Conservation (phyloP, 2,888 invertebrate genomes). For the Fragum fragum region DNA sequence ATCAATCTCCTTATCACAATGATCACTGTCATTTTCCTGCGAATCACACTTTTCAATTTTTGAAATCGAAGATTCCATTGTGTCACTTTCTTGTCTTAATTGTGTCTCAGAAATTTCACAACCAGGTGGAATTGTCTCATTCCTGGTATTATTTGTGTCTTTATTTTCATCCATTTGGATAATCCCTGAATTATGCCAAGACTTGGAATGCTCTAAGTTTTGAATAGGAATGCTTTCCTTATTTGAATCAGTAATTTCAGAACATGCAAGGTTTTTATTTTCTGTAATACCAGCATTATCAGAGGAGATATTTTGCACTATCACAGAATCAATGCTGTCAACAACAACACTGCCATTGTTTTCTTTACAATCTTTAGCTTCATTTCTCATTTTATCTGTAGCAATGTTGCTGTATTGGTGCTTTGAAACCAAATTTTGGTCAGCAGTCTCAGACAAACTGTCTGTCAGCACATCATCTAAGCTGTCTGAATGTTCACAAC, state of each 20-base stretch:
- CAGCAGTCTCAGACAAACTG: constrained; percentile 11
- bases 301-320: constrained; percentile 7
- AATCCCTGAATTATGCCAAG: not conserved
- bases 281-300: not conserved
- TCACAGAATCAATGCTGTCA: constrained; percentile 14
- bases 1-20: not conserved
- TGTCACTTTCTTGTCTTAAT: not conserved
- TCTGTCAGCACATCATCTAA: constrained; percentile 37
- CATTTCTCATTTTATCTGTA: not conserved
- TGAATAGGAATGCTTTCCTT: not conserved
- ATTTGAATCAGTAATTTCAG: not conserved
- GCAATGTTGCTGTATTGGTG: not conserved
- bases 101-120: not conserved
- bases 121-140: not conserved
- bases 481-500: constrained; percentile 39
- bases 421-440: not conserved
- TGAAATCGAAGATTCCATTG: no score
- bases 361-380: constrained; percentile 1
- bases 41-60: not conserved
- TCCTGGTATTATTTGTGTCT: not conserved
- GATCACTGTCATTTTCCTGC: not conserved
- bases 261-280: not conserved
- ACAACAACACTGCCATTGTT: not conserved
- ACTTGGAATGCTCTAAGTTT: not conserved
- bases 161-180: not conserved